These are phyloP conservation scores for Podiceps cristatus DNA, from an alignment of 2,113 vertebrate species.

Conservation along the genomic window DNA sequence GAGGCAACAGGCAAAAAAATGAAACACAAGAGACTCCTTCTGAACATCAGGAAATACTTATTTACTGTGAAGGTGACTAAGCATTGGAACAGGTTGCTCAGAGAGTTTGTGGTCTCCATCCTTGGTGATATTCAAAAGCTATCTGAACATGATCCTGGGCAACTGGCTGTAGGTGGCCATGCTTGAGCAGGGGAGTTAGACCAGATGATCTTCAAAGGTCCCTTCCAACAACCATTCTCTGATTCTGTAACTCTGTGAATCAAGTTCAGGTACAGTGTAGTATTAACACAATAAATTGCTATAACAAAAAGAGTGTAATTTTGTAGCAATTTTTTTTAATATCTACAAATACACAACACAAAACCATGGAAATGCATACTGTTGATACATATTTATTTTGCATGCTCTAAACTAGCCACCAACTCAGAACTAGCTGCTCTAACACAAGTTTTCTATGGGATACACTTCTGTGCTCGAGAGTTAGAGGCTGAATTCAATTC, in stretches of 20 bases:
- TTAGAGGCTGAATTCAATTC: background rate
- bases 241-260: background rate
- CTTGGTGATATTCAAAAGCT: background rate
- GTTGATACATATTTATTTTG: background rate
- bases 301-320: background rate
- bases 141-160: background rate
- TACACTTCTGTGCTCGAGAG: background rate
- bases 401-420: background rate
- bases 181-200: background rate
- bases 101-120: background rate
- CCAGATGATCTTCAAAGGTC: background rate
- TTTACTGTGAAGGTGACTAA: background rate
- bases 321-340: background rate
- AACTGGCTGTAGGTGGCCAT: background rate
- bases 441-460: background rate
- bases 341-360: background rate
- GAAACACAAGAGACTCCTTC: background rate
- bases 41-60: background rate
- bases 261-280: background rate
- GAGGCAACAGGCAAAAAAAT: background rate
- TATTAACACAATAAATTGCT: background rate
- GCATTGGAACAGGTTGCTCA: background rate
- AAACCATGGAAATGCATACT: background rate
- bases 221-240: background rate
- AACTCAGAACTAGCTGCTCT: background rate